Conservation (phyloP, 1,140 invertebrate genomes). For the Calliphora vicina region DNA sequence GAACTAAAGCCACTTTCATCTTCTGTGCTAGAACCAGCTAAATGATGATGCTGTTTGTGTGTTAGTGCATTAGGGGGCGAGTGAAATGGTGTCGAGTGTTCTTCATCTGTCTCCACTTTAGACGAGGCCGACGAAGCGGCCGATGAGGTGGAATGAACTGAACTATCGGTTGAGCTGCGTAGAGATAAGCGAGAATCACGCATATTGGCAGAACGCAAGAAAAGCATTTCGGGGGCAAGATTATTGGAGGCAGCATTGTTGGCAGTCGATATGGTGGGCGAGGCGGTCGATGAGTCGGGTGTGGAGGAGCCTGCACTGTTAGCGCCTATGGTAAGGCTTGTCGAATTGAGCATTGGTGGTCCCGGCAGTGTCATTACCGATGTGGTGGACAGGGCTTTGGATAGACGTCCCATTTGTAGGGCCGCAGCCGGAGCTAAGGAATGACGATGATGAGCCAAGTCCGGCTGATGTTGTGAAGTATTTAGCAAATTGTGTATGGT, state of each 20-base stretch:
- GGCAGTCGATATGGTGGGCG: background rate
- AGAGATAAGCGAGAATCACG: constrained; percentile 58
- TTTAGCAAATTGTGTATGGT: constrained; percentile 73
- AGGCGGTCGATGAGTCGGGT: background rate
- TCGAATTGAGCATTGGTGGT: constrained; percentile 49
- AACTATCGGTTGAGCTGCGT: constrained; percentile 61
- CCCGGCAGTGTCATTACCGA: constrained; percentile 44
- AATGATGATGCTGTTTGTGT: constrained; percentile 40
- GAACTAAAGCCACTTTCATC: constrained; percentile 85
- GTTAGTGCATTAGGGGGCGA: background rate
- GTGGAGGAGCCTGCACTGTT: background rate
- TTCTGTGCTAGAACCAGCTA: constrained; percentile 65
- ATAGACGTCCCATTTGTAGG: constrained; percentile 14
- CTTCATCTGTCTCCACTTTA: constrained; percentile 60
- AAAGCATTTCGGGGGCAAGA: constrained; percentile 52
- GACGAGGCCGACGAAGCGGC: constrained; percentile 48
- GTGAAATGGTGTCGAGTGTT: constrained; percentile 37
- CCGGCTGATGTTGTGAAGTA: constrained; percentile 68
- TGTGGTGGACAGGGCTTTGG: constrained; percentile 41
- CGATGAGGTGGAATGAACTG: constrained; percentile 62
- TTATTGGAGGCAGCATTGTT: constrained; percentile 25
- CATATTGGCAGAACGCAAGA: constrained; percentile 56
- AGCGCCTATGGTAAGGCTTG: constrained; percentile 41
- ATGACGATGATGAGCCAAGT: constrained; percentile 64
- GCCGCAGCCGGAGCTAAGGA: constrained; percentile 20